Base-by-base conservation (phyloP, 23 tunicate species). In the Pegea sp. region DNA sequence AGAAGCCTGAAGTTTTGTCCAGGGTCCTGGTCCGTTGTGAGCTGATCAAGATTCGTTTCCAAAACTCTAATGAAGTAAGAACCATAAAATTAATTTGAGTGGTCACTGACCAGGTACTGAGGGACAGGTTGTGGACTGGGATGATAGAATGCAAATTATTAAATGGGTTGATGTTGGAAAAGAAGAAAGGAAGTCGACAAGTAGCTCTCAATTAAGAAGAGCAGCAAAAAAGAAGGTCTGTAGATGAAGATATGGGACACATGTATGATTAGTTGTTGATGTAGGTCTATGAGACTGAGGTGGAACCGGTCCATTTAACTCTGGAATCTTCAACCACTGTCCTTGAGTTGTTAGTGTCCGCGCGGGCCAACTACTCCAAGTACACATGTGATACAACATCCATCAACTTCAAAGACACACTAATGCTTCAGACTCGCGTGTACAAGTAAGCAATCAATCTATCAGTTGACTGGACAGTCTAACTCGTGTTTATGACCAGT, bases 351-450 rank as follows among this genome's bases (percentile, higher is more conserved):
- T 52, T 65, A 1, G 60, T 72, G 5, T 84, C 75, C 0, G 95
- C 95, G 4, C 53, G 60, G 18, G 74, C 60, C 23, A 80, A 74
- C 54, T 67, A 73, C 71, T 72, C 86, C 26, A 57, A 63, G 46
- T 73, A 52, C 63, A 32, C 64, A 13, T 84, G 76, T 62, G 71
- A 68, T 8, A 74, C 95, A 18, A 33, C 65, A 5, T 22, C 30
- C 50, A 84, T 84, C 53, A 74, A 58, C 44, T 84, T 84, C 59
- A 73, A 68, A 63, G 84, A 84, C 43, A 84, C 95, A 0, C 70
- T 84, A 24, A 84, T 84, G 81, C 63, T 73, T 38, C 95, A 84
- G 43, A 44, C 76, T 11, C 63, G 95, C 24, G 74, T 84, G 0
- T 74, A 50, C 33, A 68, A 84, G 95, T 84, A 31, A 73, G 95